These are phyloP conservation scores for Epinephelus awoara DNA, from an alignment of 2,797 vertebrate species.

Conservation along the genomic window DNA sequence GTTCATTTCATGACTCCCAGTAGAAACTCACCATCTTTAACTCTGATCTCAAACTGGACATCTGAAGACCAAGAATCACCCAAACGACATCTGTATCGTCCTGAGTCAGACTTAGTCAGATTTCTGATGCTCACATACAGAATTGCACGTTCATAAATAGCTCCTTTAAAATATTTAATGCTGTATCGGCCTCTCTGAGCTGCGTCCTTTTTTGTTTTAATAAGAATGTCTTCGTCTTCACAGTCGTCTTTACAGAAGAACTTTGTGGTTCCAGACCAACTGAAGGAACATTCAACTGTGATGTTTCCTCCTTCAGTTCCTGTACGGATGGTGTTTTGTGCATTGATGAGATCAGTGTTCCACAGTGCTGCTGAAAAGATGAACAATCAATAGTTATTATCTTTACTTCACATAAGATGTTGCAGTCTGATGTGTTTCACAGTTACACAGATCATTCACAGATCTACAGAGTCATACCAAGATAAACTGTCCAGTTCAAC, in stretches of 20 bases:
- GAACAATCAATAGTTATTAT: background rate
- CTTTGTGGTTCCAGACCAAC: fast-evolving
- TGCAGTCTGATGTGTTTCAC: background rate
- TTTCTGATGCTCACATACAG: constrained; percentile 54
- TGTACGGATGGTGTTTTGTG: fast-evolving
- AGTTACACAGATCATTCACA: background rate
- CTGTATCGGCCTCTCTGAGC: constrained; percentile 36
- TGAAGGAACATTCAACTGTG: background rate
- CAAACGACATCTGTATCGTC: constrained; percentile 32
- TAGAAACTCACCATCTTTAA: constrained; percentile 47
- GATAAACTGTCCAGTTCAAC: background rate
- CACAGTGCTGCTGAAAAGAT: constrained; percentile 9
- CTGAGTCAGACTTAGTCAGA: constrained; percentile 41
- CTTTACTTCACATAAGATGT: background rate
- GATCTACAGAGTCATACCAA: background rate
- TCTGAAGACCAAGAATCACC: fast-evolving
- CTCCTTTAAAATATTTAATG: background rate
- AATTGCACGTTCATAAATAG: fast-evolving
- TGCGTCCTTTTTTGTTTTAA: fast-evolving
- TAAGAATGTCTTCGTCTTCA: background rate
- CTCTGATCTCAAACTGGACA: constrained; percentile 1
- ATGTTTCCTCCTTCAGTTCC: constrained; percentile 23
- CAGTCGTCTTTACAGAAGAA: constrained; percentile 39
- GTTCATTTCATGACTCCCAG: background rate
- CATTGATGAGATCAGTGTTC: background rate